Evolutionary conservation across 2,113 vertebrate genomes (phyloP).

Genomic region (Tachysurus vachellii): DNA sequence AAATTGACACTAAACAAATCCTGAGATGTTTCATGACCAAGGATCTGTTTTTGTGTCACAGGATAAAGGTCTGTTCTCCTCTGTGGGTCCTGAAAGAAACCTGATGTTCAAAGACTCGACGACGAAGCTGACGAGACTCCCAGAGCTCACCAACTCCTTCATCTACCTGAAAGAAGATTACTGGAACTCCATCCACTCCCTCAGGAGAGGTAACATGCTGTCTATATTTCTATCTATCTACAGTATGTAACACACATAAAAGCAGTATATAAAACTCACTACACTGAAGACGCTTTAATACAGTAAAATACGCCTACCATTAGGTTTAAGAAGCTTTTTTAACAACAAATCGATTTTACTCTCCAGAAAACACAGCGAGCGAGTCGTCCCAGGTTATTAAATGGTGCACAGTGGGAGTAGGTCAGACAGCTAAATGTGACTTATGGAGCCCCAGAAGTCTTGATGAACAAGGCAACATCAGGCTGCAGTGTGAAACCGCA

Average conservation of each 20-base stretch:
- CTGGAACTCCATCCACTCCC: constrained; percentile 61
- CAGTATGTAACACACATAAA: too few relatives aligned
- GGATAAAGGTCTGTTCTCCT: constrained; percentile 74
- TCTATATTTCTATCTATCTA: background rate
- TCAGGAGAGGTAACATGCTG: constrained; percentile 71
- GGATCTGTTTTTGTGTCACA: constrained; percentile 29
- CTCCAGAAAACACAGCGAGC: constrained; percentile 33
- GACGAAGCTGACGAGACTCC: constrained; percentile 65
- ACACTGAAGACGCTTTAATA: too few relatives aligned
- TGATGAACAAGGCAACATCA: accelerated
- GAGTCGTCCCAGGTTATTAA: constrained; percentile 42
- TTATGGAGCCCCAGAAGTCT: constrained; percentile 71
- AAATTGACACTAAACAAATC: background rate
- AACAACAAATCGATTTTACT: background rate
- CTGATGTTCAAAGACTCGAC: constrained; percentile 85
- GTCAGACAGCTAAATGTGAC: constrained; percentile 81
- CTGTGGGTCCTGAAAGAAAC: constrained; percentile 69
- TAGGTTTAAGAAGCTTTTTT: background rate
- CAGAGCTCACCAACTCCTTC: constrained; percentile 71
- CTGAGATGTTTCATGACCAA: too few relatives aligned
- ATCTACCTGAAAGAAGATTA: constrained; percentile 77
- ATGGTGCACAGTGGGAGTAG: constrained; percentile 79
- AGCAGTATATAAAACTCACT: too few relatives aligned
- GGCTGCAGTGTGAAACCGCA: constrained; percentile 68
- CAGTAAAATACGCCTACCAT: too few relatives aligned